These are phyloP conservation scores for Nothocercus julius DNA, from an alignment of 2,113 vertebrate genomes.

Conservation along the genomic window DNA sequence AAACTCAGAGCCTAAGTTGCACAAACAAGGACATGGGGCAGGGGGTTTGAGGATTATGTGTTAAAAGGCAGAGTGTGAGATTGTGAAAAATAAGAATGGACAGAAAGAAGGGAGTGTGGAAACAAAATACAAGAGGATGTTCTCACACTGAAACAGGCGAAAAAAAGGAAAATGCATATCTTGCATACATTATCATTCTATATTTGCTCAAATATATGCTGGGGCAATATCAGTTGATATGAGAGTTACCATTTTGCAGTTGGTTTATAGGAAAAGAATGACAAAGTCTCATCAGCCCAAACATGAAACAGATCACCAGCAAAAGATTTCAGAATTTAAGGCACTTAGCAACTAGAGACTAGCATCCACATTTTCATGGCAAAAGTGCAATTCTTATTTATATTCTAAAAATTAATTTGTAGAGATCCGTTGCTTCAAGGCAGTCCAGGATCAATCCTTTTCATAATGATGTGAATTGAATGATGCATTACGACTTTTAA, in stretches of 20 bases:
- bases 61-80: neutral
- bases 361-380: neutral
- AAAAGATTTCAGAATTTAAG: neutral
- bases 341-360: neutral
- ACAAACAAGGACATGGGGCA: neutral
- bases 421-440: neutral
- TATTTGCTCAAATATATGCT: neutral
- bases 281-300: neutral
- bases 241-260: neutral
- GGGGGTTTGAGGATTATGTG: neutral
- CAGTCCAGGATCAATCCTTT: neutral
- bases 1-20: neutral
- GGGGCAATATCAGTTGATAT: neutral
- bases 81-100: neutral
- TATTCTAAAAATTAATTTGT: neutral
- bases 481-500: neutral
- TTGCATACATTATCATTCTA: neutral
- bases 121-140: neutral
- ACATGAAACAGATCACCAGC: neutral
- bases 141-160: fast-evolving
- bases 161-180: neutral
- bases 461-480: neutral
- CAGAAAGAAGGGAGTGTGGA: neutral
- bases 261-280: neutral
- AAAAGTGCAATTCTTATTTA: neutral